Base-by-base conservation (phyloP, 2,888 invertebrate genomes). In the Danaus chrysippus region DNA sequence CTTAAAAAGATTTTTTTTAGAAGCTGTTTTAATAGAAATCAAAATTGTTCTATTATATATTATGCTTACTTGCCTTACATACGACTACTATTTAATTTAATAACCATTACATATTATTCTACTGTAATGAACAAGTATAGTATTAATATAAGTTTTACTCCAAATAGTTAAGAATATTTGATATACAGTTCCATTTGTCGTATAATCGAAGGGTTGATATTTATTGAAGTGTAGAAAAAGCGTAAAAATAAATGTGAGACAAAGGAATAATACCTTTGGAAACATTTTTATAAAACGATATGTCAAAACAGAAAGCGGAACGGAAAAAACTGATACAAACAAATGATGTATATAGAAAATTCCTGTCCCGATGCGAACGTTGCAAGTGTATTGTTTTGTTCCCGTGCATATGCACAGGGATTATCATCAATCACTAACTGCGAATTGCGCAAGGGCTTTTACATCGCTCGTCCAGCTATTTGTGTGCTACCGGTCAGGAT, bases 391-490 rank as follows among this genome's bases (percentile, higher is more conserved):
- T 82, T 85, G 83, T 85, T 84, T 81, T 69, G 76, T 75, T 70
- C 67, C 68, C 64, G 71, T 76, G 75, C 83, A 85, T 79, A 83
- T 84, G 79, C 75, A 74, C 66, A 69, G 63, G 82, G 86, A 89
- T 90, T 86, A 90, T 82, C 85, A 88, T 90, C 87, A 86, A 89
- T 90, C 88, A 88, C 86, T 77, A 80, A 72, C 79, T 83, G 83
- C 80, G 82, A 84, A 86, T 85, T 86, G 86, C 84, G 82, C 81
- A 84, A 81, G 83, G 86, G 82, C 86, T 85, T 82, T 79, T 77
- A 81, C 82, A 86, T 84, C 84, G 82, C 81, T 77, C 78, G 77
- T 79, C 72, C 78, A 75, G 77, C 87, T 81, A 84, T 88, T 86
- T 85, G 83, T 76, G 82, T 77, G 78, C 82, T 76, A 78, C 82